Conservation (phyloP, 2,888 invertebrate genomes). For the Thereva nobilitata region DNA sequence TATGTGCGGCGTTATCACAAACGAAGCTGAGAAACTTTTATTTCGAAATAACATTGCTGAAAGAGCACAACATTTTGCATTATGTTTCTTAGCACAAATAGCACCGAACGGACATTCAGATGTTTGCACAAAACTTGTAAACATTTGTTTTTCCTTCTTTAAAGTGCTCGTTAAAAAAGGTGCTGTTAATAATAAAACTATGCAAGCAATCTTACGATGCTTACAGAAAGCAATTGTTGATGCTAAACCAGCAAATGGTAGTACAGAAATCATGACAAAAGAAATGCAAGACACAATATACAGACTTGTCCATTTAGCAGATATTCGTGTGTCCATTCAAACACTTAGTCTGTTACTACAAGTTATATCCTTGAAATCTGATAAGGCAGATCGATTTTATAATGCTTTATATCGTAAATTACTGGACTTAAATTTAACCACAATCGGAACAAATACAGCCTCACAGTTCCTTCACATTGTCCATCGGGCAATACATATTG, state of each 20-base stretch:
- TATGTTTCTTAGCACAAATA: slow-evolving; percentile 90
- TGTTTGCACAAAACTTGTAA: slow-evolving; percentile 81
- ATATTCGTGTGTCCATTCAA: slow-evolving; percentile 69
- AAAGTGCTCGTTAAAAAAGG: slow-evolving; percentile 83
- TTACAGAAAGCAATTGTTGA: slow-evolving; percentile 71
- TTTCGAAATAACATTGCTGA: slow-evolving; percentile 84
- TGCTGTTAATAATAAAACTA: slow-evolving; percentile 80
- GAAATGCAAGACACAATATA: slow-evolving; percentile 71
- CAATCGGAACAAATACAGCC: slow-evolving; percentile 63
- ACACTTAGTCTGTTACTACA: slow-evolving; percentile 55
- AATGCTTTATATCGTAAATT: slow-evolving; percentile 87
- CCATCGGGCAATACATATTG: slow-evolving; percentile 81
- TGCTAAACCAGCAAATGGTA: slow-evolving; percentile 50
- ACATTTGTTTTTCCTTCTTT: slow-evolving; percentile 94
- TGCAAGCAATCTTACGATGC: slow-evolving; percentile 81
- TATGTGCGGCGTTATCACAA: slow-evolving; percentile 86
- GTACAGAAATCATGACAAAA: slow-evolving; percentile 52
- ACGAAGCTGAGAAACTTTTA: slow-evolving; percentile 87
- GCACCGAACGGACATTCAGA: slow-evolving; percentile 71
- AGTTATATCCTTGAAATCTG: slow-evolving; percentile 50
- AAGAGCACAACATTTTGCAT: slow-evolving; percentile 88
- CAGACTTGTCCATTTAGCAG: slow-evolving; percentile 77
- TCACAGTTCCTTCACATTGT: slow-evolving; percentile 85
- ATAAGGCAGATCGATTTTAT: slow-evolving; percentile 67
- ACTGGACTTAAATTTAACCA: slow-evolving; percentile 70